A percentile compares a stretch with the other conserved stretches of the same genome.
Evolutionary conservation across 2,888 invertebrate species (phyloP).

Genomic region (Diarsia brunnea): DNA sequence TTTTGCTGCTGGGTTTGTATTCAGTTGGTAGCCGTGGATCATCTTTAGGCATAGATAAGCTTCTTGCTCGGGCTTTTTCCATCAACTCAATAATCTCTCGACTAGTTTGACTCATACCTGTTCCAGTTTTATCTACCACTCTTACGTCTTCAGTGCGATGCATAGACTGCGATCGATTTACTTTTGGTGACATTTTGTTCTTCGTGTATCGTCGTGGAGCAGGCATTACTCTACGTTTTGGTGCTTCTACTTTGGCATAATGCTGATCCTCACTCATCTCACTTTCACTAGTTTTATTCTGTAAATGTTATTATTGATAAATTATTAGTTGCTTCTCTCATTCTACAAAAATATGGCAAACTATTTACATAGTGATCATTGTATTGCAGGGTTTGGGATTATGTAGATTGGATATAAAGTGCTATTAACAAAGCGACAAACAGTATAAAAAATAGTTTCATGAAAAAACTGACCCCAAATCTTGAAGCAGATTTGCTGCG

Average conservation of each 20-base stretch:
- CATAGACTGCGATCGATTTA: slow-evolving; percentile 91
- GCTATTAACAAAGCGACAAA: slow-evolving; percentile 85
- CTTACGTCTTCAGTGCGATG: slow-evolving; percentile 84
- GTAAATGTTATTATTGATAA: slow-evolving; percentile 85
- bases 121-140: slow-evolving; percentile 81
- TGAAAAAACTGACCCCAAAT: slow-evolving; percentile 88
- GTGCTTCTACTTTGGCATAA: slow-evolving; percentile 71
- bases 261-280: slow-evolving; percentile 90
- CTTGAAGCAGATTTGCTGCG: slow-evolving; percentile 88
- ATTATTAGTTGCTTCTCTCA: slow-evolving; percentile 81
- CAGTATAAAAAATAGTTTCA: slow-evolving; percentile 83
- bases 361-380: slow-evolving; percentile 74
- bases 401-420: slow-evolving; percentile 82
- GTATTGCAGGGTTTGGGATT: slow-evolving; percentile 68
- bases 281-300: slow-evolving; percentile 91
- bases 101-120: slow-evolving; percentile 87
- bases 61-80: slow-evolving; percentile 88
- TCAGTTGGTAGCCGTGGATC: slow-evolving; percentile 83
- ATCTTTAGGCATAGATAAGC: slow-evolving; percentile 89
- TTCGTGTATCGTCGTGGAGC: slow-evolving; percentile 85
- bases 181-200: slow-evolving; percentile 83
- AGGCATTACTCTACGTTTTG: slow-evolving; percentile 84
- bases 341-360: slow-evolving; percentile 71
- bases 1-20: slow-evolving; percentile 83
- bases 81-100: slow-evolving; percentile 88